Evolutionary conservation across 1,140 invertebrate genomes (phyloP).

Genomic region (Pachyrhynchus sulphureomaculatus): DNA sequence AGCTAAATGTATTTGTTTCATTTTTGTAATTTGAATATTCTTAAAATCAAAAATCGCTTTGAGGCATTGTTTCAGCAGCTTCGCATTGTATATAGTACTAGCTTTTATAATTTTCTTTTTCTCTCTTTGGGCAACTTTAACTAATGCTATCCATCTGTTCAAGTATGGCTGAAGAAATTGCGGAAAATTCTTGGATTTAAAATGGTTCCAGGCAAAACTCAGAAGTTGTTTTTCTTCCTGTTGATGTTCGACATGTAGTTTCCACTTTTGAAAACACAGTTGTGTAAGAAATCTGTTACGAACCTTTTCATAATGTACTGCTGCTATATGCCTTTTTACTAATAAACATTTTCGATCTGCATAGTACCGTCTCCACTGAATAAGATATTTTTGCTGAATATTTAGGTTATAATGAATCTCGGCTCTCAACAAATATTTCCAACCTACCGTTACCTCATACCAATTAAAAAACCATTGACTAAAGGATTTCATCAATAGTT

Average conservation of each 20-base stretch:
- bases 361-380: neutral
- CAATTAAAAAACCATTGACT: slow-evolving; percentile 11
- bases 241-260: slow-evolving; percentile 1
- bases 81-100: neutral
- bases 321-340: slow-evolving; percentile 12
- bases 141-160: neutral
- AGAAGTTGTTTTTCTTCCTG: neutral
- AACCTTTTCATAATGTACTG: neutral
- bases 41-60: neutral
- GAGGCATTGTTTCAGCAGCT: neutral
- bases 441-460: slow-evolving; percentile 19
- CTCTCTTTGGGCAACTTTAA: neutral
- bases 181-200: slow-evolving; percentile 10
- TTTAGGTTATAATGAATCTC: slow-evolving; percentile 16
- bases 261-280: slow-evolving; percentile 9
- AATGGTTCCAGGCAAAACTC: slow-evolving; percentile 2
- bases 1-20: neutral
- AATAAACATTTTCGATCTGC: neutral
- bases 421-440: slow-evolving; percentile 16
- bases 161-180: neutral
- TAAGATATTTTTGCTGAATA: slow-evolving; percentile 1
- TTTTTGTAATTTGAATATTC: neutral
- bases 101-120: neutral
- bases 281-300: neutral
- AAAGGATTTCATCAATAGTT: neutral